Evolutionary conservation across 2,888 invertebrate genomes (phyloP), one percentile per base, ranked within the genome.

Genomic region (Melinaea marsaeus): DNA sequence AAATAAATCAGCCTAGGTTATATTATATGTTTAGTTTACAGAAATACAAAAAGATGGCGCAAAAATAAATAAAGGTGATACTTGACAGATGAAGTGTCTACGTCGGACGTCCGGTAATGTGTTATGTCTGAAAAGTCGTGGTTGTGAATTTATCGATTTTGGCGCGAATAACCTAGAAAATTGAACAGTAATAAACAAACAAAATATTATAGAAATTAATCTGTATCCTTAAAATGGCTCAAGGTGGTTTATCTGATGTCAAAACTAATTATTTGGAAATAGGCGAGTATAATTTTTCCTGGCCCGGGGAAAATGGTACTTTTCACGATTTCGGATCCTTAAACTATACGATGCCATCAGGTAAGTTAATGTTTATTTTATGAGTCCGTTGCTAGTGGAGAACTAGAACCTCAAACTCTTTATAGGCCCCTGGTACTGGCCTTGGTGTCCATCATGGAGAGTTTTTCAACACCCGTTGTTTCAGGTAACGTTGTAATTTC

Each of bases 401-500:
- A 13, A 13, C 35, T 55, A 55, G 57, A 60, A 56, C 32, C 33
- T 58, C 13, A 46, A 57, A 58, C 61, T 68, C 65, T 57, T 69
- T 72, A 60, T 66, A 90, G 93, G 91, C 58, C 92, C 92, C 5
- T 93, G 93, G 93, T 91, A 89, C 71, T 93, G 93, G 93, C 93
- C 93, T 11, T 93, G 94, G 93, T 95, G 95, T 77, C 92, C 92
- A n/a, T 82, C 92, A 60, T 96, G 96, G 95, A 93, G 93, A 76
- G 91, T 94, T 60, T 92, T 95, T 4, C 95, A 96, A 80, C 96
- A 96, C 83, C 92, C 92, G 55, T 76, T 93, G 51, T 91, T 91
- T 81, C 91, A 91, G 83, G 91, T 90, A 73, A 58, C 22, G 47
- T 58, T 9, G 1, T 33, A 51, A 51, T 51, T 13, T 9, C 6